Percentiles rank a stretch among this genome's conserved stretches.
phyloP scores from a whole-genome alignment of 2,888 invertebrate genomes.

The Apamea sordens region DNA sequence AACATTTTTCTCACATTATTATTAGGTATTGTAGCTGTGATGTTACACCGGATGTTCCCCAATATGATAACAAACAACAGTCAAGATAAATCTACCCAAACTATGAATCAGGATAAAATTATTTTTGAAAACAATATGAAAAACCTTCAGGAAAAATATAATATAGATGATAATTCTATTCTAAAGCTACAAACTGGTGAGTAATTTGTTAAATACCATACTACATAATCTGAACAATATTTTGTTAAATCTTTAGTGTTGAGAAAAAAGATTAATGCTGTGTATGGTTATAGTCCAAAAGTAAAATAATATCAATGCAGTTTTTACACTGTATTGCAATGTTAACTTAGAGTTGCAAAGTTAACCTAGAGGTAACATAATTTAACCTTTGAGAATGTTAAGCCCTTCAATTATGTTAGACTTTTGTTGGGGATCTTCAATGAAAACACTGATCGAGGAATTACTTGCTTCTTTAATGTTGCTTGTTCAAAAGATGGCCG shows the following conservation, averaged over 20 bases:
- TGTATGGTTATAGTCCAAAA: neutral
- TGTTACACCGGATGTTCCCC: conserved; percentile 24
- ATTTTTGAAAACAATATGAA: conserved; percentile 80
- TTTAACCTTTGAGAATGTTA: neutral
- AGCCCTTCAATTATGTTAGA: neutral
- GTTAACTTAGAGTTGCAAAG: too few relatives aligned
- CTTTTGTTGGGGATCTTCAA: too few relatives aligned
- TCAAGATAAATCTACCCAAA: conserved; percentile 59
- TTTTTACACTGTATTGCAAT: neutral
- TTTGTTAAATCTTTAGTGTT: neutral
- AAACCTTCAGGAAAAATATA: conserved; percentile 79
- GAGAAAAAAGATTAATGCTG: neutral
- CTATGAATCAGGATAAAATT: conserved; percentile 72
- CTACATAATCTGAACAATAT: neutral
- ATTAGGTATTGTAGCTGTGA: conserved; percentile 42
- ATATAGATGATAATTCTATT: conserved; percentile 78
- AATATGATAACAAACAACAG: conserved; percentile 25
- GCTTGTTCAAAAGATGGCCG: too few relatives aligned
- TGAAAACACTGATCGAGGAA: too few relatives aligned
- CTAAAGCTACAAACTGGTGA: conserved; percentile 83
- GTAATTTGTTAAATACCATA: conserved; percentile 30
- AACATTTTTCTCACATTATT: conserved; percentile 43
- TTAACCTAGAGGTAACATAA: neutral
- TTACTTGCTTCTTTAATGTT: too few relatives aligned
- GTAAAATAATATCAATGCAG: neutral